Base-by-base conservation (phyloP, 2,888 invertebrate genomes). In the Drosophila fungiperda region DNA sequence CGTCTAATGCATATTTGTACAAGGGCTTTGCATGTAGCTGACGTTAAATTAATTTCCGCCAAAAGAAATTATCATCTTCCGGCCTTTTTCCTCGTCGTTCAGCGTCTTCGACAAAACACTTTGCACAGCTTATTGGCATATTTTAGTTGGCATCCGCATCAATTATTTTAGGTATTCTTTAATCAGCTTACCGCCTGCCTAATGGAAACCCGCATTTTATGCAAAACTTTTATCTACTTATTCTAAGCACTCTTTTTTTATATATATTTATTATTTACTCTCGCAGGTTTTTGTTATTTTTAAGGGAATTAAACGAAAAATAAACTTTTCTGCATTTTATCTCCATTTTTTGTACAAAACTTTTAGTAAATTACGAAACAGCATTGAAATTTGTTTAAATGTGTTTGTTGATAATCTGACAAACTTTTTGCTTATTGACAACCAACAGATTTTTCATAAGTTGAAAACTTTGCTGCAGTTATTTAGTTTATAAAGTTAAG, bases 31-130 rank as follows among this genome's bases (percentile, higher is more conserved):
- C 80, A 60, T 87, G 80, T 68, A 36, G 82, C 73, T 80, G 88
- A 87, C 89, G 83, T 82, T 89, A 86, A 89, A 86, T 89, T 84
- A 86, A 86, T 86, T 89, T 89, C 82, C 85, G 76, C 72, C 61
- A 66, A 77, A 45, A 82, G 78, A 82, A 89, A 82, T 87, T 87
- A 76, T 89, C 75, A 81, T 79, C 73, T 54, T 63, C 66, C 57
- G 59, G 29, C 29, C 35, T 52, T 38, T 52, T 49, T 15, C 17
- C 8, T 23, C 48, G 8, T 2, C 38, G n/a, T 23, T 23, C 23
- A 29, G 4, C 54, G 23, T 38, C 36, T 50, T 32, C n/a, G 45
- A 8, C 23, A 45, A 54, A 40, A 32, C 20, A 32, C 64, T 59
- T 54, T 65, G 42, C 40, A 23, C 67, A 70, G 80, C 67, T 88